Base-by-base conservation (phyloP, 2,797 vertebrate genomes). In the Malurus leucopterus region DNA sequence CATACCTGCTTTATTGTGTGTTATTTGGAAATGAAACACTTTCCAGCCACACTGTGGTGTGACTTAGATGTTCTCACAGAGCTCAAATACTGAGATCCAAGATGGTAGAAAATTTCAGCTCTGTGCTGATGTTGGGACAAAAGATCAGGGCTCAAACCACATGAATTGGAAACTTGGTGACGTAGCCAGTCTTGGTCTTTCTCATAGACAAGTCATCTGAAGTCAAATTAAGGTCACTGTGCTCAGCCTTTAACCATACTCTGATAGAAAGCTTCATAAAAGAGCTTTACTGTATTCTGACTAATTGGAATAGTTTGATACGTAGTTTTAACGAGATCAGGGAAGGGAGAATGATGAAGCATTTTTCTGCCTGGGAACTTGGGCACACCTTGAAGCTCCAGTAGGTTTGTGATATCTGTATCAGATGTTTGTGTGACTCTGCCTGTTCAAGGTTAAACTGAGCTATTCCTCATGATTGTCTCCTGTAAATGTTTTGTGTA, bases 91-190 rank as follows among this genome's bases (percentile, higher is more conserved):
- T 64, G 77, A 73, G 82, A 79, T 59, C 15, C 7, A 81, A 30
- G 59, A 16, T 26, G 67, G 46, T 87, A 34, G 3, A 55, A 22
- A 32, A 30, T 44, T 73, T 58, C 15, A 19, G 21, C 64, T 21
- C 4, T 36, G 11, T 69, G 34, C 2, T 0, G 53, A 0, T 47
- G 22, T 24, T 47, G 73, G 18, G 29, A 14, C 64, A 44, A 1
- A 1, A 17, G 40, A 10, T 4, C 4, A 61, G 75, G 11, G 47
- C 63, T 36, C 55, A 29, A 65, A 71, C 43, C 49, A 11, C 51
- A 13, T 6, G 61, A 17, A 85, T 76, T 71, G 41, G 85, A 46
- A 83, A 72, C 55, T 57, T 49, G 44, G 50, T 91, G 76, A 83
- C 1, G 3, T 76, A 50, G 53, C 51, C 38, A 43, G 38, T 44